These are phyloP conservation scores for Myanophis thanlyinensis DNA, from an alignment of 2,113 vertebrate species.

Conservation along the genomic window DNA sequence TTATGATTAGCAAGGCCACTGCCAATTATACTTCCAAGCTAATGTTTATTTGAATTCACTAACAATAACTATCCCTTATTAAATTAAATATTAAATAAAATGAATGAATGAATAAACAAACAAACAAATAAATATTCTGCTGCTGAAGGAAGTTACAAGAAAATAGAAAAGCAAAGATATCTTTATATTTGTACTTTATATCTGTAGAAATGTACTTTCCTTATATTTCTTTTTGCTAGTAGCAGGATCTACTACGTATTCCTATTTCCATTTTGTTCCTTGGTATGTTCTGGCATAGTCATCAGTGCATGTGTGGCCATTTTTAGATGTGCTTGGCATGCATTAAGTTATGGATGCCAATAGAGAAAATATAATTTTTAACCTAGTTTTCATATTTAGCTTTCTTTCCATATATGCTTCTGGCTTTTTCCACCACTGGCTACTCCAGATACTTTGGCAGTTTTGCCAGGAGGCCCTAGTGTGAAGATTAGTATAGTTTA, in stretches of 20 bases:
- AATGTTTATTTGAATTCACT: not conserved
- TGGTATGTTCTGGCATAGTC: constrained; percentile 22
- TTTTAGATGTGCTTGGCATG: constrained; percentile 46
- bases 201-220: not conserved
- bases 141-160: not conserved
- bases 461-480: constrained; percentile 31
- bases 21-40: not conserved
- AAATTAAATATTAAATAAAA: not conserved
- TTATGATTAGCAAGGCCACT: too few relatives aligned
- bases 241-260: not conserved
- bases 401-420: constrained; percentile 31
- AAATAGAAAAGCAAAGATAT: not conserved
- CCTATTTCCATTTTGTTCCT: constrained; percentile 15
- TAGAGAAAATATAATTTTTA: constrained; percentile 25
- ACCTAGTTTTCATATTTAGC: not conserved
- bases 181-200: too few relatives aligned
- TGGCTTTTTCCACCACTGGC: constrained; percentile 9
- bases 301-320: constrained; percentile 39
- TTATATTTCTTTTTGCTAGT: not conserved
- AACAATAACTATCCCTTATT: not conserved
- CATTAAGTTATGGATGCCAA: not conserved
- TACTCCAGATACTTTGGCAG: constrained; percentile 11
- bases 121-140: not conserved
- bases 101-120: not conserved
- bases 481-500: constrained; percentile 46